Conservation (phyloP, 2,113 vertebrate genomes). For the Gobio gobio region DNA sequence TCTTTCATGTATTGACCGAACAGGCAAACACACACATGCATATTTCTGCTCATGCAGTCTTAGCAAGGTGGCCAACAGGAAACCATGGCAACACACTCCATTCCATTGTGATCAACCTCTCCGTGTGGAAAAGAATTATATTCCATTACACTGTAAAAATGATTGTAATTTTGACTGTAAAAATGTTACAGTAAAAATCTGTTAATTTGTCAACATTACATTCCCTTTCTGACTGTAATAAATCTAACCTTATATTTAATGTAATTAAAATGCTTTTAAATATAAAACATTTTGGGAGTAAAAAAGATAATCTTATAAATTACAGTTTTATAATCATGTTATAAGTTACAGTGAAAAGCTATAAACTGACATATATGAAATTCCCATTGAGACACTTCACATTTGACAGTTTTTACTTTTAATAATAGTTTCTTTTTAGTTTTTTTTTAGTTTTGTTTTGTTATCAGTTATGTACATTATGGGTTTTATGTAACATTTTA, state of each 20-base stretch:
- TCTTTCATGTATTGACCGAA: neutral
- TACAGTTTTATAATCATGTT: neutral
- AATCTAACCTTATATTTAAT: neutral
- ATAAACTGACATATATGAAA: neutral
- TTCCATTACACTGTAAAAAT: neutral
- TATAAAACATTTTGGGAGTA: neutral
- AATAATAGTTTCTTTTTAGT: neutral
- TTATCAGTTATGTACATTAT: too few species aligned
- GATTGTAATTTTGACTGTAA: neutral
- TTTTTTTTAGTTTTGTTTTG: too few species aligned
- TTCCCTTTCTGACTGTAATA: neutral
- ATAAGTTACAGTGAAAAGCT: neutral
- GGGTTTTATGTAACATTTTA: too few species aligned
- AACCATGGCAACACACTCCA: conserved; percentile 65
- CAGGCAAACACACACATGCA: neutral
- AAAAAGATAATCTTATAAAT: neutral
- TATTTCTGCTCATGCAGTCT: neutral
- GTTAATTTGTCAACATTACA: neutral
- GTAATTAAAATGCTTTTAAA: neutral
- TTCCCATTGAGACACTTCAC: neutral
- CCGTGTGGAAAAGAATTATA: neutral
- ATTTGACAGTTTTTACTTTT: neutral
- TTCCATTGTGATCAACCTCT: neutral
- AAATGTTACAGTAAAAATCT: neutral
- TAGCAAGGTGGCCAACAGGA: conserved; percentile 22